Percentiles rank a stretch among this genome's conserved stretches.
These are phyloP conservation scores for Cygnus olor DNA, from an alignment of 2,797 vertebrate genomes.

Conservation along the genomic window DNA sequence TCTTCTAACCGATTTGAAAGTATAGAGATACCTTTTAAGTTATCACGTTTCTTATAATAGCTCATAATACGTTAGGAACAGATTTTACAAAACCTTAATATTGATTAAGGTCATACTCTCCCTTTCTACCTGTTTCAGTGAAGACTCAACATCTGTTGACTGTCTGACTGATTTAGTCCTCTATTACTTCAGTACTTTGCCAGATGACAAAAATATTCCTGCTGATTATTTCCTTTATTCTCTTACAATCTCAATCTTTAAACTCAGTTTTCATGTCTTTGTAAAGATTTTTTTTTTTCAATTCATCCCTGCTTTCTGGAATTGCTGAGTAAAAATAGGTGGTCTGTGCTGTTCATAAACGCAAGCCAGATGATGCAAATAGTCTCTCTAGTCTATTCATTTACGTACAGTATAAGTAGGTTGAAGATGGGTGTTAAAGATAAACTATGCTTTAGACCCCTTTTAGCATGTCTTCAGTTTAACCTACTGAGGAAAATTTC, in stretches of 20 bases:
- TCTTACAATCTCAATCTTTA: background rate
- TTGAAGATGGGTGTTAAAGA: background rate
- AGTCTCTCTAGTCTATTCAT: background rate
- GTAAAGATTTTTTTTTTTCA: background rate
- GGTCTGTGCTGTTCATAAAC: background rate
- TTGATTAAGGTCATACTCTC: background rate
- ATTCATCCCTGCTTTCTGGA: background rate
- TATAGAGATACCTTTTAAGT: background rate
- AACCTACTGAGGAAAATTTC: background rate
- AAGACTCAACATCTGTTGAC: background rate
- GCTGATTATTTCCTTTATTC: background rate
- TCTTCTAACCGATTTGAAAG: background rate
- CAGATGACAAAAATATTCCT: background rate
- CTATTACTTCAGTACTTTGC: background rate
- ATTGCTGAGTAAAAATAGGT: background rate
- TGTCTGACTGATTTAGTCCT: background rate
- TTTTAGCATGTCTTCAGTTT: background rate
- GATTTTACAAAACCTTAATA: background rate
- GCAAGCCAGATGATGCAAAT: background rate
- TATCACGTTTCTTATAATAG: background rate
- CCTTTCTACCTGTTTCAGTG: background rate
- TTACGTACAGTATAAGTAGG: background rate
- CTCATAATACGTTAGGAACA: background rate
- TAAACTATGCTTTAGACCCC: background rate
- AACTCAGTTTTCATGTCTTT: background rate